Conservation (phyloP, 2,797 vertebrate species). For the Eptatretus atami region DNA sequence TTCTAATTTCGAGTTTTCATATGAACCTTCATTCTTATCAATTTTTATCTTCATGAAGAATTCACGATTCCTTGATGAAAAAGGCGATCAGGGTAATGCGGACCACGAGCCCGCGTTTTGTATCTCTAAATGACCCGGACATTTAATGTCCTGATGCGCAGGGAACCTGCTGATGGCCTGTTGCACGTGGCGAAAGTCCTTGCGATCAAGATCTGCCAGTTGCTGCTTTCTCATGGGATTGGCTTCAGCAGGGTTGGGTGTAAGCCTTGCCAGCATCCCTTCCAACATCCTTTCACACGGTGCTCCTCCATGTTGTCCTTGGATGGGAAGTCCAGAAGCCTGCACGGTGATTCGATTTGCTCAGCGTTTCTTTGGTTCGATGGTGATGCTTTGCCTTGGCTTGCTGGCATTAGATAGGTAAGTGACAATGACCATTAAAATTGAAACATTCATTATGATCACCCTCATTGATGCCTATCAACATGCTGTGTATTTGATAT, state of each 20-base stretch:
- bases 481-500: too few relatives aligned
- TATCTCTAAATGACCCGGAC: too few relatives aligned
- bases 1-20: too few relatives aligned
- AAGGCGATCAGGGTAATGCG: too few relatives aligned
- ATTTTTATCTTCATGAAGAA: too few relatives aligned
- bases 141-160: conserved; percentile 11
- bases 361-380: conserved; percentile 83
- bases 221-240: conserved; percentile 75
- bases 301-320: conserved; percentile 69
- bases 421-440: conserved; percentile 4
- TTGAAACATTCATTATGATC: too few relatives aligned
- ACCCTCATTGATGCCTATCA: too few relatives aligned
- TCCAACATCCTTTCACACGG: conserved; percentile 55
- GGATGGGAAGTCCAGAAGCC: conserved; percentile 46
- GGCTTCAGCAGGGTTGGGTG: conserved; percentile 69
- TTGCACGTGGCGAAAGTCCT: conserved; percentile 59
- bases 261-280: conserved; percentile 56
- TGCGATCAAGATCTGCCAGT: conserved; percentile 59
- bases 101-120: too few relatives aligned
- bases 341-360: conserved; percentile 74
- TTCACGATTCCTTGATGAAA: too few relatives aligned
- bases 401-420: conserved; percentile 88
- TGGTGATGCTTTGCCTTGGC: conserved; percentile 65
- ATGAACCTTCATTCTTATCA: too few relatives aligned
- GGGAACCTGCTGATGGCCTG: conserved; percentile 63